These are phyloP conservation scores for Phyto melanocephala DNA, from an alignment of 2,888 invertebrate species.

Conservation along the genomic window DNA sequence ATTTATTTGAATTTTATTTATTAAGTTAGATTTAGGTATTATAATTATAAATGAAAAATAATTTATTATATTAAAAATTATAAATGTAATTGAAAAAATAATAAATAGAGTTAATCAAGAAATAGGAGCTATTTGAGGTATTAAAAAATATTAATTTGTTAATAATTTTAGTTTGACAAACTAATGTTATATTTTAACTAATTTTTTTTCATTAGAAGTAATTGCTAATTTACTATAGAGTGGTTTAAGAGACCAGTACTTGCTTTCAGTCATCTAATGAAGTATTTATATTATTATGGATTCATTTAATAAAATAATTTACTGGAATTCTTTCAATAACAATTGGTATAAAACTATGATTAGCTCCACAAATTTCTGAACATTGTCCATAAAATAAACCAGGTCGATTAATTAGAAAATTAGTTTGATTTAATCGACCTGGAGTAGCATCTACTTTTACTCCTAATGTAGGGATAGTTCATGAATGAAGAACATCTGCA, in stretches of 20 bases:
- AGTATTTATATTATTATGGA: slow-evolving; percentile 75
- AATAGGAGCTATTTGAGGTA: slow-evolving; percentile 85
- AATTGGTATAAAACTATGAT: slow-evolving; percentile 90
- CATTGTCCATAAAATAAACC: slow-evolving; percentile 87
- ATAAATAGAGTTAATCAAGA: slow-evolving; percentile 79
- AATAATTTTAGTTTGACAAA: slow-evolving; percentile 85
- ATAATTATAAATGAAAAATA: slow-evolving; percentile 79
- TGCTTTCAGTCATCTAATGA: slow-evolving; percentile 85
- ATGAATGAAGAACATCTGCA: slow-evolving; percentile 84
- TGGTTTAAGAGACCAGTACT: slow-evolving; percentile 87
- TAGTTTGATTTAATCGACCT: slow-evolving; percentile 83
- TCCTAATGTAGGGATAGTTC: slow-evolving; percentile 83
- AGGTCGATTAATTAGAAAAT: slow-evolving; percentile 82
- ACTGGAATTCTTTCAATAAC: slow-evolving; percentile 82
- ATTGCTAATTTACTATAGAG: slow-evolving; percentile 82
- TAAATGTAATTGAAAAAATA: slow-evolving; percentile 78
- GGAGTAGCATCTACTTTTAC: slow-evolving; percentile 84
- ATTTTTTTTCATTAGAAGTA: slow-evolving; percentile 83
- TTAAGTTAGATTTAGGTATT: slow-evolving; percentile 72
- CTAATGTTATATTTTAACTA: slow-evolving; percentile 82
- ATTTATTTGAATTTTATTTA: slow-evolving; percentile 65
- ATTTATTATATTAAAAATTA: slow-evolving; percentile 81
- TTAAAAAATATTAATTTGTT: slow-evolving; percentile 82
- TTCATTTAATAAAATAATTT: slow-evolving; percentile 82
- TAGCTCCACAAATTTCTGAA: slow-evolving; percentile 89